phyloP scores from a whole-genome alignment of 2,113 vertebrate species.

The Corvus hawaiiensis region DNA sequence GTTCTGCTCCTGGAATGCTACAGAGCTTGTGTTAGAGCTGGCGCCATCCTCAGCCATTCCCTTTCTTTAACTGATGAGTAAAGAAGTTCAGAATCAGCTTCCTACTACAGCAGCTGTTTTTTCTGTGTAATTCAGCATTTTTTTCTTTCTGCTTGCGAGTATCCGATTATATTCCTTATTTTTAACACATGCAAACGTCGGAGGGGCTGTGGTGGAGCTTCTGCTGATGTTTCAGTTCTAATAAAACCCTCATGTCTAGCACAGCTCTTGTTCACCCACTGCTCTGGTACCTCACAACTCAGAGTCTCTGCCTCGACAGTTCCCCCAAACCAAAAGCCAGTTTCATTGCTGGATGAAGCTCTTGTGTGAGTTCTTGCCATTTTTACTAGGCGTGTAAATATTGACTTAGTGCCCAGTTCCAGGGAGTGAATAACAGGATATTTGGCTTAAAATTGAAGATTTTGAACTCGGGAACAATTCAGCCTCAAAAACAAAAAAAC shows the following conservation, averaged over 20 bases:
- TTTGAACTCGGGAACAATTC: background rate
- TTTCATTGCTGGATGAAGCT: background rate
- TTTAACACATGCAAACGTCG: background rate
- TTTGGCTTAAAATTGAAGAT: background rate
- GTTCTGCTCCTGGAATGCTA: background rate
- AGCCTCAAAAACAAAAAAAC: background rate
- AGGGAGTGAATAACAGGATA: background rate
- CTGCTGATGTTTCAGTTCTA: slow-evolving; percentile 33
- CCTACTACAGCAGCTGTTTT: slow-evolving; percentile 43
- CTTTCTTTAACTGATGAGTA: slow-evolving; percentile 22
- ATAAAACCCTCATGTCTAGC: background rate
- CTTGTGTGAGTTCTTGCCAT: background rate
- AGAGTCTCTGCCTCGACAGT: background rate
- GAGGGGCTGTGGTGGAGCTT: background rate
- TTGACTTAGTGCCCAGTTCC: background rate
- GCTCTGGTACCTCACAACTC: background rate
- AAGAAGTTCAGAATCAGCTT: slow-evolving; percentile 31
- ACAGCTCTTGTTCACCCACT: background rate
- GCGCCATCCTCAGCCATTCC: background rate
- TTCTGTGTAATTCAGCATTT: slow-evolving; percentile 31
- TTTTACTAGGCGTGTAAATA: background rate
- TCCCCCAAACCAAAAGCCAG: background rate
- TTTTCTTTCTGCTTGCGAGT: background rate
- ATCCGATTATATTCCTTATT: slow-evolving; percentile 31
- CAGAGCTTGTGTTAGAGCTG: background rate